phyloP scores from a whole-genome alignment of 2,113 vertebrate species.

The Coptodon rendalli region DNA sequence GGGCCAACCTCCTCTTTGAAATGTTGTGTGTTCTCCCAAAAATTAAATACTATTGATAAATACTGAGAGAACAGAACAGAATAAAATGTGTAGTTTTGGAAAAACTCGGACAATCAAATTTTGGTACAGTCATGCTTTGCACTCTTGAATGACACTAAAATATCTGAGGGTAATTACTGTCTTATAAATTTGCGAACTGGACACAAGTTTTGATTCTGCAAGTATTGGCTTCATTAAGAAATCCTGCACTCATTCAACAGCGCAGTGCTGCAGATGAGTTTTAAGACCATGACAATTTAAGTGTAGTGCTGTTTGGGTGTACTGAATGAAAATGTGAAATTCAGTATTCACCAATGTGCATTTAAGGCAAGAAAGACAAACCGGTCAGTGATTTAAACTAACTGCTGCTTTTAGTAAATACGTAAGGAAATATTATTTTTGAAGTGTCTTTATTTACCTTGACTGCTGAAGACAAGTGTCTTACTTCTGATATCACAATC shows the following conservation, averaged over 20 bases:
- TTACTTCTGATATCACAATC: neutral
- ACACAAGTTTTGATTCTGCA: neutral
- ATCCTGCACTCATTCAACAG: neutral
- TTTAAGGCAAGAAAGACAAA: neutral
- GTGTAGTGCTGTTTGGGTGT: neutral
- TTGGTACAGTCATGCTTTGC: accelerated
- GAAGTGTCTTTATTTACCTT: neutral
- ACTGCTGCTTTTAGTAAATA: neutral
- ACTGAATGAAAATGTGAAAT: neutral
- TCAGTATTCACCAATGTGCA: neutral
- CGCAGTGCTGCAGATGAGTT: neutral
- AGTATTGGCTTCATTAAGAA: neutral
- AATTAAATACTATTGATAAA: conserved; percentile 69
- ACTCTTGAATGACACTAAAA: neutral
- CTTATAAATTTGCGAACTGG: neutral
- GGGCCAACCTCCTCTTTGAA: conserved; percentile 91
- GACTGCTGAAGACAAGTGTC: accelerated
- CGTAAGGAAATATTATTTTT: neutral
- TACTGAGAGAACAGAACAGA: neutral
- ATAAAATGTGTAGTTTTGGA: neutral
- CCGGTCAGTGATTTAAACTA: neutral
- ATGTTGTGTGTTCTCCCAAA: conserved; percentile 90
- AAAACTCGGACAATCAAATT: accelerated
- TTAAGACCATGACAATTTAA: neutral
- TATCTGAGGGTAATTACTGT: neutral